Base-by-base conservation (phyloP, 2,113 vertebrate genomes). In the Cyanoliseus patagonus region DNA sequence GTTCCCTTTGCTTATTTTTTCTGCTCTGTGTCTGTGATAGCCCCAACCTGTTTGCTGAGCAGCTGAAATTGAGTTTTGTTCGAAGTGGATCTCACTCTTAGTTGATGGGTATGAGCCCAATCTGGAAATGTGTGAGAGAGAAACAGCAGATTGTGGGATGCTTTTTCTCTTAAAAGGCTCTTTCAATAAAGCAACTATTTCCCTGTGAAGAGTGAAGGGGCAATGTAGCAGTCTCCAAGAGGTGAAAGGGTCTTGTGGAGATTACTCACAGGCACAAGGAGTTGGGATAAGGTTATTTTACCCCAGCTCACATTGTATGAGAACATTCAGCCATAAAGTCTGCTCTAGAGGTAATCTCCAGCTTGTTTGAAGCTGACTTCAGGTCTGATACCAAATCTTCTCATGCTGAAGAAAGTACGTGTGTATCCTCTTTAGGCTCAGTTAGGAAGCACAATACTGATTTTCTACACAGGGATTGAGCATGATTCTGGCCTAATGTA, bases 1-100 rank as follows among this genome's bases (percentile, higher is more conserved):
- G 20, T 90, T 94, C 55, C 30, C 42, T 80, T 33, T 92, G 95
- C 76, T 95, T 96, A 86, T 93, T 97, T 96, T 95, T 93, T 37
- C 59, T 91, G 62, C 30, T 19, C 27, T 53, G 53, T 90, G 85
- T 47, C 85, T 88, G 49, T 90, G 92, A 94, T 67, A 67, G 72
- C 49, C 64, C 61, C 85, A 93, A 20, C 59, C 90, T 94, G 87
- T 70, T 90, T 90, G 31, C 51, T 83, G 59, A 88, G 46, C n/a
- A 74, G 73, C 39, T 90, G 79, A 70, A 78, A 79, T 64, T 39
- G 3, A 33, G 22, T 63, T 86, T 83, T 88, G n/a, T 75, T 77
- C 59, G 31, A 83, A 92, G 67, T 22, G 14, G 3, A 14, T 46
- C 67, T 91, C 14, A 42, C 49, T 87, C 42, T 64, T 85, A 37